These are phyloP conservation scores for Sphaerodactylus townsendi DNA, from an alignment of 2,113 vertebrate genomes.

Conservation along the genomic window DNA sequence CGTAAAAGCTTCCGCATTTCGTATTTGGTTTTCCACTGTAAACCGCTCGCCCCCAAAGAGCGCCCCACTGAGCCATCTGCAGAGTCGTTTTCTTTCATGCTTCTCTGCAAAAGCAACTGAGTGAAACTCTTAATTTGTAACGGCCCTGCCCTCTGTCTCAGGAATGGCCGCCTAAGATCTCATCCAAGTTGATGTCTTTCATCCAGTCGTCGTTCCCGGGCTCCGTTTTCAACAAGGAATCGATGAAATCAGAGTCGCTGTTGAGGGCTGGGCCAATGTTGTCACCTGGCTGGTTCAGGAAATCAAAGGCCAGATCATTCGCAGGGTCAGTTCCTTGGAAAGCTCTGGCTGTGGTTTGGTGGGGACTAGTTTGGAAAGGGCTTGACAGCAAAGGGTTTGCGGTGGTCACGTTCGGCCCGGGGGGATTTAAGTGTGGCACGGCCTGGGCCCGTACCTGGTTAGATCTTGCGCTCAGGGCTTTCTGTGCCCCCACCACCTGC, in stretches of 20 bases:
- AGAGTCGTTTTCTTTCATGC: slow-evolving; percentile 26
- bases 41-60: slow-evolving; percentile 22
- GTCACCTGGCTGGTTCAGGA: slow-evolving; percentile 88
- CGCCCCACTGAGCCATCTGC: slow-evolving; percentile 14
- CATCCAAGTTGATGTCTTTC: slow-evolving; percentile 98
- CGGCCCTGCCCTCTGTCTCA: slow-evolving; percentile 66
- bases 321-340: slow-evolving; percentile 82
- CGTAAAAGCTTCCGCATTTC: slow-evolving; percentile 36
- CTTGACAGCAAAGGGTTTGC: slow-evolving; percentile 76
- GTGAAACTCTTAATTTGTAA: slow-evolving; percentile 26
- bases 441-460: slow-evolving; percentile 81
- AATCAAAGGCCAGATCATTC: slow-evolving; percentile 88
- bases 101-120: slow-evolving; percentile 47
- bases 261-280: slow-evolving; percentile 90
- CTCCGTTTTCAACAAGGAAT: slow-evolving; percentile 94
- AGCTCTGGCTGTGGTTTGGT: slow-evolving; percentile 70
- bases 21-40: slow-evolving; percentile 11
- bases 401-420: slow-evolving; percentile 74
- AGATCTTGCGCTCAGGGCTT: slow-evolving; percentile 79
- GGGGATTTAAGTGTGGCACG: slow-evolving; percentile 79
- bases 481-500: slow-evolving; percentile 69
- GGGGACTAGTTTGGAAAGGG: slow-evolving; percentile 74
- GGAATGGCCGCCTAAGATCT: slow-evolving; percentile 91
- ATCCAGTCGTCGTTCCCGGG: slow-evolving; percentile 98
- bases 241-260: slow-evolving; percentile 95